A percentile compares a stretch with the other conserved stretches of the same genome.
These are phyloP conservation scores for Anoplolepis gracilipes DNA, from an alignment of 1,140 invertebrate genomes.

Conservation along the genomic window DNA sequence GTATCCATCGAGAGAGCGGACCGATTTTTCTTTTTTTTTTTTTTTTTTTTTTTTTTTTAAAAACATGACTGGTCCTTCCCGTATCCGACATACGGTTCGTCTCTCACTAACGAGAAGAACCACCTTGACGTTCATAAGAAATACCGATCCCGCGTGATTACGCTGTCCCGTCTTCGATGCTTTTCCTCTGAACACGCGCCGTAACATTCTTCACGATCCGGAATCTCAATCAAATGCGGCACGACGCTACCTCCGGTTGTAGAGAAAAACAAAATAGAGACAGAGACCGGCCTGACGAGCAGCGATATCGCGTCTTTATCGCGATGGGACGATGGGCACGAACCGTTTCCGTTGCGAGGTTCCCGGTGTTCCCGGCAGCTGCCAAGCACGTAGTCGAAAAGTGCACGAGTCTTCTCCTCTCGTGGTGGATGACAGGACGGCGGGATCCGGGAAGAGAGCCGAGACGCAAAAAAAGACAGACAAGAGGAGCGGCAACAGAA, in stretches of 20 bases:
- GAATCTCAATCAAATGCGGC: constrained; percentile 68
- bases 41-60: constrained; percentile 13
- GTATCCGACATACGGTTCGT: constrained; percentile 25
- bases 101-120: constrained; percentile 52
- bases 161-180: constrained; percentile 31
- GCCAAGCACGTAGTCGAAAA: constrained; percentile 53
- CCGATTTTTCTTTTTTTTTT: constrained; percentile 9
- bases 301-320: constrained; percentile 54
- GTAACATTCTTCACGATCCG: constrained; percentile 55
- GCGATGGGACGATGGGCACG: constrained; percentile 53
- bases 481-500: constrained; percentile 7
- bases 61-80: constrained; percentile 26
- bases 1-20: constrained; percentile 26
- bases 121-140: constrained; percentile 44
- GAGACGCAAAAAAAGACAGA: constrained; percentile 45
- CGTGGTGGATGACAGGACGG: constrained; percentile 24
- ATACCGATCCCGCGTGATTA: constrained; percentile 66
- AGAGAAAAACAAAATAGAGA: constrained; percentile 51
- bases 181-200: constrained; percentile 40
- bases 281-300: background rate
- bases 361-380: constrained; percentile 34
- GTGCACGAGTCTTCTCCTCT: constrained; percentile 30
- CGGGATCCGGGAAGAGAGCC: background rate
- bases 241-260: constrained; percentile 34
- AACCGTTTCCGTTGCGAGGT: constrained; percentile 55